phyloP scores from a whole-genome alignment of 1,140 invertebrate genomes.

The Drosophila teissieri region DNA sequence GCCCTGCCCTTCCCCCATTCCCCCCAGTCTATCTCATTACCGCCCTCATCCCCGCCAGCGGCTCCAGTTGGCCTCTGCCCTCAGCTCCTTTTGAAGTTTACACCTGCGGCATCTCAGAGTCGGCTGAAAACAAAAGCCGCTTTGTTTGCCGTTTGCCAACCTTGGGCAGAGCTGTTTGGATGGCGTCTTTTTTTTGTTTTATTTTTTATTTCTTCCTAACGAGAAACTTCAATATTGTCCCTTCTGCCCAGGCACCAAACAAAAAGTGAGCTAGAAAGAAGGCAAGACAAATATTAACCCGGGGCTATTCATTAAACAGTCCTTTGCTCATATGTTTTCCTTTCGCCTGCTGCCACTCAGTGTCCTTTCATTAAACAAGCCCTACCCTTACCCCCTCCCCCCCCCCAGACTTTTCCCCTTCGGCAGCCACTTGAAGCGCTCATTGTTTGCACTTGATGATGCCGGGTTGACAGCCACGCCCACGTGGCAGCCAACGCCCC shows the following conservation, averaged over 20 bases:
- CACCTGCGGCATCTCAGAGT: conserved; percentile 49
- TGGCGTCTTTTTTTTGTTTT: conserved; percentile 39
- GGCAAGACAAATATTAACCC: conserved; percentile 75
- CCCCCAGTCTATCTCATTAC: conserved; percentile 53
- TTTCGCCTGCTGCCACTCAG: conserved; percentile 55
- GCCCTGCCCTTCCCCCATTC: neutral
- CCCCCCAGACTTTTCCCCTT: conserved; percentile 2
- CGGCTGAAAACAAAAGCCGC: conserved; percentile 58
- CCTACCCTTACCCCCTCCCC: neutral
- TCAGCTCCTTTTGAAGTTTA: conserved; percentile 55
- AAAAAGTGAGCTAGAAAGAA: conserved; percentile 55
- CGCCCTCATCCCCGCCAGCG: neutral
- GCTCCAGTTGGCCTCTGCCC: neutral
- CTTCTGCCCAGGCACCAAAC: conserved; percentile 67
- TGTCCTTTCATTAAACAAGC: conserved; percentile 63
- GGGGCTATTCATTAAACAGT: conserved; percentile 80
- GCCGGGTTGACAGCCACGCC: conserved; percentile 44
- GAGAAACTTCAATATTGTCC: conserved; percentile 80
- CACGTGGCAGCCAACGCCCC: conserved; percentile 4
- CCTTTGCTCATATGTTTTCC: conserved; percentile 80
- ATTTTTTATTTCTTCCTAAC: conserved; percentile 51
- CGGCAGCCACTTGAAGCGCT: conserved; percentile 39
- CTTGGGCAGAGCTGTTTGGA: conserved; percentile 42
- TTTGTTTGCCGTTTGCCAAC: conserved; percentile 78
- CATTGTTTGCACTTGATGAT: conserved; percentile 68